A percentile compares a stretch with the other conserved stretches of the same genome.
These are phyloP conservation scores for Carcharodon carcharias DNA, from an alignment of 2,797 vertebrate genomes.

Conservation along the genomic window DNA sequence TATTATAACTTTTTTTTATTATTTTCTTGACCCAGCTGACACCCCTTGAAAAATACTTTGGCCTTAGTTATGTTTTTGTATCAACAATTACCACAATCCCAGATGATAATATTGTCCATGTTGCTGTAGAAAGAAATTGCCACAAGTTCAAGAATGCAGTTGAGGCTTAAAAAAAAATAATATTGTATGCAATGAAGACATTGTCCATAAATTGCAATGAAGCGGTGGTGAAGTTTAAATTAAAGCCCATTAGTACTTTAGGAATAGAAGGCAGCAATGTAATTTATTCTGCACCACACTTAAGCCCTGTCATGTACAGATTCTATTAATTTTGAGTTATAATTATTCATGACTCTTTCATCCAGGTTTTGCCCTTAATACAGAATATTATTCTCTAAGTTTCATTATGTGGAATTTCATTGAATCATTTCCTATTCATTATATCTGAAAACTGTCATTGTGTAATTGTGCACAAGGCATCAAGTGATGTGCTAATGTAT, in stretches of 20 bases:
- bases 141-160: background rate
- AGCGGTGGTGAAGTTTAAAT: slow-evolving; percentile 29
- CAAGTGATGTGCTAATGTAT: slow-evolving; percentile 13
- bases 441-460: slow-evolving; percentile 24
- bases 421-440: slow-evolving; percentile 35
- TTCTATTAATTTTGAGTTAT: slow-evolving; percentile 35
- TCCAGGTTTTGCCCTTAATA: slow-evolving; percentile 29
- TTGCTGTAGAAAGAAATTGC: background rate
- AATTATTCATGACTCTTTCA: slow-evolving; percentile 30
- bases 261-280: background rate
- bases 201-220: slow-evolving; percentile 21
- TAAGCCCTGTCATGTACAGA: slow-evolving; percentile 17
- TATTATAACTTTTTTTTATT: background rate
- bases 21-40: background rate
- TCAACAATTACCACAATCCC: background rate
- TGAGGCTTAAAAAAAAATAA: slow-evolving; percentile 20
- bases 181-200: background rate
- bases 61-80: background rate
- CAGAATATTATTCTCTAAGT: slow-evolving; percentile 34
- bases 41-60: background rate
- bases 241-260: slow-evolving; percentile 22
- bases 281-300: slow-evolving; percentile 23
- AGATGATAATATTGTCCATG: background rate
- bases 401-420: slow-evolving; percentile 20
- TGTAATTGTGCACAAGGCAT: slow-evolving; percentile 30